Conservation (phyloP, 2,113 vertebrate genomes). For the Formicarius rufipectus region DNA sequence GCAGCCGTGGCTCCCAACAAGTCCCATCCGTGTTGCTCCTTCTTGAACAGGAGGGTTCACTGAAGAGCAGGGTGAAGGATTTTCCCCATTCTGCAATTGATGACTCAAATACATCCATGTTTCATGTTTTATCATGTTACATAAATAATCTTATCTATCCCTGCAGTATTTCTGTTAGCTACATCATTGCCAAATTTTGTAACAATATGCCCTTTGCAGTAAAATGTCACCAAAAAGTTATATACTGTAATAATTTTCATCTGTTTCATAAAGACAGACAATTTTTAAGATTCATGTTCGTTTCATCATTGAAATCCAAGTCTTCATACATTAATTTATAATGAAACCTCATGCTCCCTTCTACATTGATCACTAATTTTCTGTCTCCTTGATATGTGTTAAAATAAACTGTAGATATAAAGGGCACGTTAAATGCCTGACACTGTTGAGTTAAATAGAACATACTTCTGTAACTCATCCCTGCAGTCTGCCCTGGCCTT, state of each 20-base stretch:
- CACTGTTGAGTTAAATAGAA: constrained; percentile 57
- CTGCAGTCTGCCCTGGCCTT: neutral
- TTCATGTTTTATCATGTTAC: constrained; percentile 46
- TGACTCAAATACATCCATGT: constrained; percentile 28
- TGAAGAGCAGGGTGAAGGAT: neutral
- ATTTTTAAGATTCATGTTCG: constrained; percentile 69
- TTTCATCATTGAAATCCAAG: constrained; percentile 59
- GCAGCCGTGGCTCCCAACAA: neutral
- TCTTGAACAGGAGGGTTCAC: neutral
- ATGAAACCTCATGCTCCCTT: constrained; percentile 54
- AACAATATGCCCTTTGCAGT: constrained; percentile 65
- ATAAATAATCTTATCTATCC: constrained; percentile 55
- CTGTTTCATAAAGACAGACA: constrained; percentile 61
- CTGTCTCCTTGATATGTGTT: constrained; percentile 68
- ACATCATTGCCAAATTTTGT: constrained; percentile 55
- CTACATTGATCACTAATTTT: constrained; percentile 64
- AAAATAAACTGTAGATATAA: constrained; percentile 70
- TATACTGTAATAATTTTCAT: constrained; percentile 61
- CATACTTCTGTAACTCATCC: constrained; percentile 52
- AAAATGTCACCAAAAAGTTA: constrained; percentile 71
- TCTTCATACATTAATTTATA: constrained; percentile 70
- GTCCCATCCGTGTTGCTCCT: neutral
- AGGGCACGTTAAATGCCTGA: constrained; percentile 62
- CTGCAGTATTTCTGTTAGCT: constrained; percentile 36
- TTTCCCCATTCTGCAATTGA: neutral